These are phyloP conservation scores for Anolis carolinensis DNA, from an alignment of 2,113 vertebrate species.

Conservation along the genomic window DNA sequence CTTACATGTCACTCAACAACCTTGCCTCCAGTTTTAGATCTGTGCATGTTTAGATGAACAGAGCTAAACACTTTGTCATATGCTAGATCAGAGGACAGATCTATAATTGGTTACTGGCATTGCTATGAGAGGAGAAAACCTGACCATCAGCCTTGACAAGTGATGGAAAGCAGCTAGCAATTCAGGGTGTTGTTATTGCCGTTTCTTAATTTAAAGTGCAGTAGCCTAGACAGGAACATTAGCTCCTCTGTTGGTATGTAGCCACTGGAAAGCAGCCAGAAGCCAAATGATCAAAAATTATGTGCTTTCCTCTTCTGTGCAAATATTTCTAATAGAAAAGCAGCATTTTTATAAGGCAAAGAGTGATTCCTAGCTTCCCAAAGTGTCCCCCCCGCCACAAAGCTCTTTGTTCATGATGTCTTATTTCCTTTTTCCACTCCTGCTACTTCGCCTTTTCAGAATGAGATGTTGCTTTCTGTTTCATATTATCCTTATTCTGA, in stretches of 20 bases:
- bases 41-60: neutral
- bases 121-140: neutral
- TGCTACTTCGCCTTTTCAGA: neutral
- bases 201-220: neutral
- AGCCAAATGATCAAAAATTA: neutral
- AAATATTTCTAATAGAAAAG: neutral
- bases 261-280: neutral
- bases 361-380: neutral
- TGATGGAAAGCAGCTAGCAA: neutral
- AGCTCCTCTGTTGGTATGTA: neutral
- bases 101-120: neutral
- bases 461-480: neutral
- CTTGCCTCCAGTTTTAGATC: too few relatives aligned
- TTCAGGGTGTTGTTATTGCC: neutral
- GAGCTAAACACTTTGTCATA: neutral
- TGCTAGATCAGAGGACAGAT: neutral
- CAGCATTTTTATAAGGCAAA: neutral
- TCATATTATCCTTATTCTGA: neutral
- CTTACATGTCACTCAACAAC: too few relatives aligned
- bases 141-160: neutral
- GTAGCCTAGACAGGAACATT: neutral
- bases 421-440: neutral
- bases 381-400: neutral
- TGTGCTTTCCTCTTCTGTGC: neutral
- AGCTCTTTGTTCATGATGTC: neutral